Conservation (phyloP, 2,888 invertebrate genomes). For the Synanthedon andrenaeformis region DNA sequence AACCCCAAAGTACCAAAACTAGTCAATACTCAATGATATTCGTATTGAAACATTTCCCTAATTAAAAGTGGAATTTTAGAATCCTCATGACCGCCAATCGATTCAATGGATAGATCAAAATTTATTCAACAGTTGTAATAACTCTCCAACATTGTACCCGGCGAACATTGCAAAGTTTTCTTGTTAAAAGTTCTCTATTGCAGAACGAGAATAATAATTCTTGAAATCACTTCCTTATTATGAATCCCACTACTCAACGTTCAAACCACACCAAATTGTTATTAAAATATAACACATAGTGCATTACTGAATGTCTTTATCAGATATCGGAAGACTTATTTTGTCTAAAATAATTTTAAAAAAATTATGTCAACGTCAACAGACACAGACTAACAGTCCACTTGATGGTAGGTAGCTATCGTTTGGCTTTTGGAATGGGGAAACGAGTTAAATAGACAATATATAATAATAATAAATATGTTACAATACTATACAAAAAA, state of each 20-base stretch:
- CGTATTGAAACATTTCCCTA: neutral
- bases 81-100: conserved; percentile 3
- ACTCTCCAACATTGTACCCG: conserved; percentile 55
- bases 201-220: conserved; percentile 65
- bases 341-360: too few relatives aligned
- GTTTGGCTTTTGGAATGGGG: too few relatives aligned
- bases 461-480: too few relatives aligned
- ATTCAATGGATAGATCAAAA: conserved; percentile 50
- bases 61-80: neutral
- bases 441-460: too few relatives aligned
- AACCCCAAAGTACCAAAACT: neutral
- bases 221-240: conserved; percentile 57
- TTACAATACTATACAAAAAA: too few relatives aligned
- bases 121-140: conserved; percentile 53
- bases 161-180: conserved; percentile 61
- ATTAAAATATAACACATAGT: conserved; percentile 1
- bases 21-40: neutral
- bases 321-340: too few relatives aligned
- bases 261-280: conserved; percentile 5
- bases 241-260: conserved; percentile 31
- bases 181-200: conserved; percentile 68
- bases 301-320: too few relatives aligned
- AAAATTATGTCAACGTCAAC: too few relatives aligned
- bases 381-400: too few relatives aligned
- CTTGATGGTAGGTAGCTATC: too few relatives aligned